Percentiles rank a stretch among this genome's conserved stretches.
These are phyloP conservation scores for Rapana venosa DNA, from an alignment of 2,888 invertebrate genomes.

Conservation along the genomic window DNA sequence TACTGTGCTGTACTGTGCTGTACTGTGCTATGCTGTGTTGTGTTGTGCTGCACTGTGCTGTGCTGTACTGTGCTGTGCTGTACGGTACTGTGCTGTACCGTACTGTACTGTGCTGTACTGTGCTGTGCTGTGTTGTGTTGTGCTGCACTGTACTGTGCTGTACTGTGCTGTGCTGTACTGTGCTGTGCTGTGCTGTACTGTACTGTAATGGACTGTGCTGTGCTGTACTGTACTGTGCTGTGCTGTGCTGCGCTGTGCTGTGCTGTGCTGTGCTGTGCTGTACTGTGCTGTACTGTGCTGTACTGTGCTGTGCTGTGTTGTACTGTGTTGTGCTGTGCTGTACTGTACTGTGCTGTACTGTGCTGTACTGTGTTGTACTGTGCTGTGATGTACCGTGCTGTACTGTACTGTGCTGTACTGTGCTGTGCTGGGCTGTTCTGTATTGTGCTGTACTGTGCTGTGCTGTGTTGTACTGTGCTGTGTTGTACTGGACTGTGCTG, in stretches of 20 bases:
- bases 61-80: not conserved
- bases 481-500: not conserved
- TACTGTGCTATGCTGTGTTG: not conserved
- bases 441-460: not conserved
- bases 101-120: not conserved
- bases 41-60: not conserved
- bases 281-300: too few species aligned
- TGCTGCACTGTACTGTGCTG: too few species aligned
- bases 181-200: too few species aligned
- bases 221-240: too few species aligned
- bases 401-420: not conserved
- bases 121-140: not conserved
- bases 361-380: too few species aligned
- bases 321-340: not conserved
- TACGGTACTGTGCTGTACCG: not conserved
- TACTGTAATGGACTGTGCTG: too few species aligned
- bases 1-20: not conserved
- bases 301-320: too few species aligned
- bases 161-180: too few species aligned
- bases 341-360: not conserved
- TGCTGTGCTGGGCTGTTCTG: not conserved
- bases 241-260: too few species aligned
- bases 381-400: not conserved
- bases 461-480: not conserved
- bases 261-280: too few species aligned